Base-by-base conservation (phyloP, 2,113 vertebrate species). In the Equus przewalskii region DNA sequence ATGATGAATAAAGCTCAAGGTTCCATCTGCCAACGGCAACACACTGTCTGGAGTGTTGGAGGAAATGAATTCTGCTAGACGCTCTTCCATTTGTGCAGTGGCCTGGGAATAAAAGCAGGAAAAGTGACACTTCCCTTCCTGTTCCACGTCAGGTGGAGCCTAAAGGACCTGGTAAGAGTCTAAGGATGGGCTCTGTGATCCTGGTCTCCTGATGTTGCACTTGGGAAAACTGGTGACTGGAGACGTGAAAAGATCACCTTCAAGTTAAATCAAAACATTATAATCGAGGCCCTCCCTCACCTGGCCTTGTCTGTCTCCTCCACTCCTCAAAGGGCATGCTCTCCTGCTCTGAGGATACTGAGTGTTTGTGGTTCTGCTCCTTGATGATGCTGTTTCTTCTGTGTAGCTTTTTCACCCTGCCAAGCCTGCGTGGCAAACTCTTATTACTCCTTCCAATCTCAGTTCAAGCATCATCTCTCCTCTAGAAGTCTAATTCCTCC, bases 1-100 rank as follows among this genome's bases (percentile, higher is more conserved):
- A 96, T 99, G 99, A 98, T 99, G 99, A 98, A 99, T 99, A 98
- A 99, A 99, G 98, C 99, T 99, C 92, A 99, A 99, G 94, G 99
- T 99, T 80, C 99, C 99, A 85, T 99, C 99, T 3, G 99, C 99
- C 98, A 99, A 98, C 72, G 99, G 99, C 98, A 99, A 98, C 83
- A 99, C 99, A 0, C 99, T 99, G 69, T 99, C 99, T 4, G 99
- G 99, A 96, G 99, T 98, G 60, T 99, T 99, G 60, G 99, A 99
- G 95, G 98, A 98, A 97, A 99, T 99, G 97, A 99, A 99, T 88
- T 99, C 99, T 2, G 99, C 98, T 98, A 99, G 99, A 46, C 99
- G 99, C 97, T 99, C 99, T 98, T 99, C 99, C 99, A 99, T 99
- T 97, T 99, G 99, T 65, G 99, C 99, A 0, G 99, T 99, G 91